Evolutionary conservation across 2,797 vertebrate species (phyloP).

Genomic region (Bufotes viridis): DNA sequence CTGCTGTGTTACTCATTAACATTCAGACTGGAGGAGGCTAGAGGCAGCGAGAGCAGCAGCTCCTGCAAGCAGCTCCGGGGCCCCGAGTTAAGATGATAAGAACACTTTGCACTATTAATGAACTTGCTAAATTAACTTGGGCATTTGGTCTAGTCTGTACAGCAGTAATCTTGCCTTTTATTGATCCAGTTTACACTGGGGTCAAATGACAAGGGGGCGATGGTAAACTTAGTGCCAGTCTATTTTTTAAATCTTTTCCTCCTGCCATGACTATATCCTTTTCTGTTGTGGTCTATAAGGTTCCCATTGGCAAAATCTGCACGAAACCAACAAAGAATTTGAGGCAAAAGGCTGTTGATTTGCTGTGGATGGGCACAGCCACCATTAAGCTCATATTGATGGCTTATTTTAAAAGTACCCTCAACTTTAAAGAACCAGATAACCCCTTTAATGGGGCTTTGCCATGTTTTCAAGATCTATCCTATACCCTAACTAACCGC

Average conservation of each 20-base stretch:
- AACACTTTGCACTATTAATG: conserved; percentile 61
- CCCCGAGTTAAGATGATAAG: conserved; percentile 61
- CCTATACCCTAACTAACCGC: too few species aligned
- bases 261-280: neutral
- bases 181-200: neutral
- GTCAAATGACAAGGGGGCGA: neutral
- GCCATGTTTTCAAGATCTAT: too few species aligned
- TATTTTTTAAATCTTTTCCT: neutral
- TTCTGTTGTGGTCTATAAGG: too few species aligned
- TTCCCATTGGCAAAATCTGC: too few species aligned
- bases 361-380: too few species aligned
- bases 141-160: conserved; percentile 21
- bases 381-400: neutral
- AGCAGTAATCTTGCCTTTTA: neutral
- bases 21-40: conserved; percentile 63
- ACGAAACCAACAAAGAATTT: too few species aligned
- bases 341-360: too few species aligned
- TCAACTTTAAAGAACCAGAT: too few species aligned
- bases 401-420: too few species aligned
- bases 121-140: conserved; percentile 55
- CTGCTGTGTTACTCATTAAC: conserved; percentile 65
- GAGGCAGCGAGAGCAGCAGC: conserved; percentile 56
- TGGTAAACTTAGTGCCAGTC: neutral
- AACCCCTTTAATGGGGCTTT: too few species aligned
- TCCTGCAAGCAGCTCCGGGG: conserved; percentile 55